Conservation (phyloP, 2,113 vertebrate species). For the Epinephelus lanceolatus region DNA sequence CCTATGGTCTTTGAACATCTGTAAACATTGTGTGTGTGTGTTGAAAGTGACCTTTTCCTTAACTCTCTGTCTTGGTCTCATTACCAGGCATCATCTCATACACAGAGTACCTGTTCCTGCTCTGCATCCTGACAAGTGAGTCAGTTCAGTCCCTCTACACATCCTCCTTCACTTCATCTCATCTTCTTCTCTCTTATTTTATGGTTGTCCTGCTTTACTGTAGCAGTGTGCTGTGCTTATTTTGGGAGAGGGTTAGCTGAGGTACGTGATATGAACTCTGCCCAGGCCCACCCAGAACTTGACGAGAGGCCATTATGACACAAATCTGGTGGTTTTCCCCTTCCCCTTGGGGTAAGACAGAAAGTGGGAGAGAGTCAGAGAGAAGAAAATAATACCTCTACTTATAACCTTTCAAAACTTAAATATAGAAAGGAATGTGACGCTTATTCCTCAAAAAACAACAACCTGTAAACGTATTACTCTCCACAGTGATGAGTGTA, state of each 20-base stretch:
- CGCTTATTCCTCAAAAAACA: not conserved
- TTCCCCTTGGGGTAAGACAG: conserved; percentile 18
- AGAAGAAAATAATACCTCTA: not conserved
- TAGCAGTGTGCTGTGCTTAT: not conserved
- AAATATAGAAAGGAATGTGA: conserved; percentile 21
- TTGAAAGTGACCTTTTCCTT: conserved; percentile 70
- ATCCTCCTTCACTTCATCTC: conserved; percentile 13
- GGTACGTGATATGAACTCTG: conserved; percentile 1
- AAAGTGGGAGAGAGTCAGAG: conserved; percentile 2
- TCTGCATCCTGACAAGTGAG: conserved; percentile 99
- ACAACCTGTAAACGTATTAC: not conserved
- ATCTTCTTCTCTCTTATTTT: not conserved
- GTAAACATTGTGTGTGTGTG: conserved; percentile 71
- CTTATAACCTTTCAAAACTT: conserved; percentile 6
- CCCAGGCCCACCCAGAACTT: conserved; percentile 32
- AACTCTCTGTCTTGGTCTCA: conserved; percentile 72
- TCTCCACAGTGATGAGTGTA: no score
- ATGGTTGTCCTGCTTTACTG: not conserved
- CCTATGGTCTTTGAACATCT: conserved; percentile 76
- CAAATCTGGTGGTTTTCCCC: conserved; percentile 35
- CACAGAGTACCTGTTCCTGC: conserved; percentile 98
- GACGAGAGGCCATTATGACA: conserved; percentile 35
- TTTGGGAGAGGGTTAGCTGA: conserved; percentile 10
- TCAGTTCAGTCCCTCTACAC: conserved; percentile 12
- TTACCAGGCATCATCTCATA: conserved; percentile 96